A percentile compares a stretch with the other conserved stretches of the same genome.
phyloP scores from a whole-genome alignment of 2,113 vertebrate genomes.

The Poecilia latipinna region DNA sequence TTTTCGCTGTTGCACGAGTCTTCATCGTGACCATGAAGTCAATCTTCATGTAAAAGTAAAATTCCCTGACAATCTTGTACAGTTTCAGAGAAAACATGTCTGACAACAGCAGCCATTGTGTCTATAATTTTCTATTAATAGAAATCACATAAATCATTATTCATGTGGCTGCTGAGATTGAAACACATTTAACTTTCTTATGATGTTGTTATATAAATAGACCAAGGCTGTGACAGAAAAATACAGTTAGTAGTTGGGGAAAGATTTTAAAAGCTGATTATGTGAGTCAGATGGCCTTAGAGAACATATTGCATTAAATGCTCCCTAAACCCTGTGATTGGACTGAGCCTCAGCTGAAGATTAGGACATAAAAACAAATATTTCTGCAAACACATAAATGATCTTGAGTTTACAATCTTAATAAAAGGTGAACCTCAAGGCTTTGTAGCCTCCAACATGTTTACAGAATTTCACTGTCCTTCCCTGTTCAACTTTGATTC shows the following conservation, averaged over 20 bases:
- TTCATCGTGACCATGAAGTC: constrained; percentile 1
- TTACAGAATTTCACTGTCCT: too few species aligned
- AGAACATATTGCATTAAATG: neutral
- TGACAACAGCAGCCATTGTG: neutral
- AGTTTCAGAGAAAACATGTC: neutral
- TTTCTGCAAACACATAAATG: neutral
- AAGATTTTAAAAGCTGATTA: neutral
- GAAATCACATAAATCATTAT: neutral
- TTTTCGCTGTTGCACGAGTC: constrained; percentile 27
- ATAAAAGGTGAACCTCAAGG: neutral
- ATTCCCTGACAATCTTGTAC: neutral
- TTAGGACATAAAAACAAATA: neutral
- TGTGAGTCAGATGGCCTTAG: neutral
- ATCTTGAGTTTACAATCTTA: neutral
- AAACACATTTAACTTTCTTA: neutral
- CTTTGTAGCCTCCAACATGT: neutral
- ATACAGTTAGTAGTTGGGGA: neutral
- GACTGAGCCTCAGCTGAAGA: neutral
- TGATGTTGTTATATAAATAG: neutral
- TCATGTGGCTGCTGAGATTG: neutral
- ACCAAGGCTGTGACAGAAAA: neutral
- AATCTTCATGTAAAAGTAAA: neutral
- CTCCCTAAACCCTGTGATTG: neutral
- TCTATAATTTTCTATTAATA: neutral
- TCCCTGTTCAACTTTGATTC: too few species aligned